A percentile compares a stretch with the other conserved stretches of the same genome.
phyloP scores from a whole-genome alignment of 2,888 invertebrate genomes.

The Euphydryas editha region DNA sequence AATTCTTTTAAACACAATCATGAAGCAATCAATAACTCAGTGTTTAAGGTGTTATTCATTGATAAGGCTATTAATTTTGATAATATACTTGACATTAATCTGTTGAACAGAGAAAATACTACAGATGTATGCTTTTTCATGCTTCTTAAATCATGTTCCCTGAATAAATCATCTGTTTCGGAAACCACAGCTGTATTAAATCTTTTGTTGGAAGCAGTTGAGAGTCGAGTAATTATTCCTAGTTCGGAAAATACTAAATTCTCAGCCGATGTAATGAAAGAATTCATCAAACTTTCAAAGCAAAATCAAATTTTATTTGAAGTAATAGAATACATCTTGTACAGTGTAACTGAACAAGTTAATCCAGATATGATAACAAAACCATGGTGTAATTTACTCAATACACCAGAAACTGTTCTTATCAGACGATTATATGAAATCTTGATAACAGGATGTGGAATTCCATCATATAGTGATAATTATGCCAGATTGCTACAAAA shows the following conservation, averaged over 20 bases:
- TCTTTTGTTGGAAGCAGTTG: conserved; percentile 69
- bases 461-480: conserved; percentile 62
- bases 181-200: conserved; percentile 70
- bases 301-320: conserved; percentile 81
- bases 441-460: conserved; percentile 75
- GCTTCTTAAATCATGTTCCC: conserved; percentile 71
- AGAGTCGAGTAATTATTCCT: conserved; percentile 62
- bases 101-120: conserved; percentile 60
- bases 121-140: conserved; percentile 68
- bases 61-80: conserved; percentile 56
- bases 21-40: conserved; percentile 55
- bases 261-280: conserved; percentile 58
- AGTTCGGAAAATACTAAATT: conserved; percentile 57
- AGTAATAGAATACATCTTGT: conserved; percentile 81
- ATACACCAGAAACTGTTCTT: conserved; percentile 65
- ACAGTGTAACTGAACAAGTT: conserved; percentile 76
- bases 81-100: conserved; percentile 58
- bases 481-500: conserved; percentile 70
- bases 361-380: conserved; percentile 64
- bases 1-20: conserved; percentile 51
- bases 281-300: conserved; percentile 63
- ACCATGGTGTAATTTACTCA: conserved; percentile 74
- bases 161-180: conserved; percentile 63
- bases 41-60: conserved; percentile 65
- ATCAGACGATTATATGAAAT: conserved; percentile 74